These are phyloP conservation scores for Ischnura elegans DNA, from an alignment of 2,888 invertebrate species.

Conservation along the genomic window DNA sequence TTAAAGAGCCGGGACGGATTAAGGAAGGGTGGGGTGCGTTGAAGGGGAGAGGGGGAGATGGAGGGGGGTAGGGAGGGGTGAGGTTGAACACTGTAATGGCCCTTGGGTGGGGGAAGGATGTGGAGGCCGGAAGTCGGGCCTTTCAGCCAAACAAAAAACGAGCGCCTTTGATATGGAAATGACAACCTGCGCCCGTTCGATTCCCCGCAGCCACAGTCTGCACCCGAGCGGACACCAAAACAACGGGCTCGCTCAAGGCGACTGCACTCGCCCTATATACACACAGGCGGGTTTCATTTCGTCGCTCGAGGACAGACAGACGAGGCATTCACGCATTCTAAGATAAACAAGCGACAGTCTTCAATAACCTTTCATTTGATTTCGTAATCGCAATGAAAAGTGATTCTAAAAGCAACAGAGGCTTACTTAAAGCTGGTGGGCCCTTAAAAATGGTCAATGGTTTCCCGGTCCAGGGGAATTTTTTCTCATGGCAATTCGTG, in stretches of 20 bases:
- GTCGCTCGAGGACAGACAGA: not conserved
- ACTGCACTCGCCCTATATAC: not conserved
- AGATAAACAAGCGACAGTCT: not conserved
- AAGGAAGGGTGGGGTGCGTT: not conserved
- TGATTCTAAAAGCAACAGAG: too few species aligned
- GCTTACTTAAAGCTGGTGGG: too few species aligned
- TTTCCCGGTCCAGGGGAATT: too few species aligned
- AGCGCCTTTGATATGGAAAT: conserved; percentile 58
- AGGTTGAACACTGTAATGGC: not conserved
- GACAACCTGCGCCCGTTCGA: conserved; percentile 39
- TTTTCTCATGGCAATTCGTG: too few species aligned
- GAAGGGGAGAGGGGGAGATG: not conserved
- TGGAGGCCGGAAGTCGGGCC: conserved; percentile 44
- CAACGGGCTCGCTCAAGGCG: not conserved
- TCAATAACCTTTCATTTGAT: not conserved
- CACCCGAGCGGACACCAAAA: not conserved
- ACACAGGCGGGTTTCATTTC: not conserved
- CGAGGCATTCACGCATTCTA: not conserved
- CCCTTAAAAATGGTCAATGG: too few species aligned
- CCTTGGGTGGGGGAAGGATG: not conserved
- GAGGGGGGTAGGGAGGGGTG: not conserved
- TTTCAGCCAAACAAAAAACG: conserved; percentile 41
- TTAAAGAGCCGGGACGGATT: not conserved
- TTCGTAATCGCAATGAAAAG: not conserved
- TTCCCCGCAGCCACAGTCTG: not conserved